Conservation (phyloP, 1,140 invertebrate species). For the Bombus polaris region DNA sequence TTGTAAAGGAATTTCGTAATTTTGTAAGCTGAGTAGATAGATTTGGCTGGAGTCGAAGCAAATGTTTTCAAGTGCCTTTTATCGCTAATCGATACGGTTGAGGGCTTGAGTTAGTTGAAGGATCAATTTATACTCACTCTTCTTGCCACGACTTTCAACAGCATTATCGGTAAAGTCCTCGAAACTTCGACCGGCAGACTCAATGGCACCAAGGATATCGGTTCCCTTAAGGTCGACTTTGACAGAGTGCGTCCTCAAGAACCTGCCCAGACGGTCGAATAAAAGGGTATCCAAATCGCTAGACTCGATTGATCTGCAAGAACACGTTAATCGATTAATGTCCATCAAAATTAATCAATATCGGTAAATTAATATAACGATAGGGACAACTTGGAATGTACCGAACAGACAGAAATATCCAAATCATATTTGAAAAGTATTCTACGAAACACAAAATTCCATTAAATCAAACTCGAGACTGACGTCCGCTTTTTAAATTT, state of each 20-base stretch:
- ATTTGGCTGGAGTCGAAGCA: background rate
- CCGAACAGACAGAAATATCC: background rate
- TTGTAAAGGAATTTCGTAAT: too few species aligned
- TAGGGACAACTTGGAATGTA: background rate
- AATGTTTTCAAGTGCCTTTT: background rate
- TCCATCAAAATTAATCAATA: background rate
- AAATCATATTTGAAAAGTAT: background rate
- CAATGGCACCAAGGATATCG: slow-evolving; percentile 91
- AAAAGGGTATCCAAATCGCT: slow-evolving; percentile 86
- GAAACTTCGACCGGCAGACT: slow-evolving; percentile 89
- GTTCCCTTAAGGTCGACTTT: slow-evolving; percentile 92
- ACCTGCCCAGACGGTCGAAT: slow-evolving; percentile 87
- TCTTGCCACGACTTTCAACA: slow-evolving; percentile 89
- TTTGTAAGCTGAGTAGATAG: background rate
- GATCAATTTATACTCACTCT: slow-evolving; percentile 82
- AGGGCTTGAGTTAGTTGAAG: background rate
- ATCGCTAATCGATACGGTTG: background rate
- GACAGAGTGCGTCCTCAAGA: slow-evolving; percentile 90
- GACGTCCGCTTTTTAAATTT: too few species aligned
- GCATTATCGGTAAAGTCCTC: slow-evolving; percentile 87
- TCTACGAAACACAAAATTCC: background rate
- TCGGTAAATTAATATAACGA: background rate
- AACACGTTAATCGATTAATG: background rate
- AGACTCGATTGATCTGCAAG: slow-evolving; percentile 82
- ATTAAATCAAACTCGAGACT: background rate